Evolutionary conservation across 2,888 invertebrate genomes (phyloP).

Genomic region (Scaptomyza reducta): DNA sequence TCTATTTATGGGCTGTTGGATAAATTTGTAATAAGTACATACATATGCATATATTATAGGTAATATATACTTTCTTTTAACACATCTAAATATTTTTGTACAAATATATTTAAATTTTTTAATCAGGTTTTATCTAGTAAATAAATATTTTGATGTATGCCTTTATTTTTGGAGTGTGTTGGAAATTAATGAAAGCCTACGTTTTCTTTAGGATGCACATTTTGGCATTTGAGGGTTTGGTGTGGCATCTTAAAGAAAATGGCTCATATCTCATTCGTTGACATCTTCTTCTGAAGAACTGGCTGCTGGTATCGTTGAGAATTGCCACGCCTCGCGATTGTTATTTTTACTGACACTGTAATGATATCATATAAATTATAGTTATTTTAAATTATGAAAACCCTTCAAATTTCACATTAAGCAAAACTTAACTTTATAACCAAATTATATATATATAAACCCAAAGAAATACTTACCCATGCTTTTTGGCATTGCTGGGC

Average conservation of each 20-base stretch:
- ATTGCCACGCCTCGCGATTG: constrained; percentile 86
- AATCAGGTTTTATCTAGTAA: constrained; percentile 17
- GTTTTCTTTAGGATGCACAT: constrained; percentile 72
- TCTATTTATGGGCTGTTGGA: constrained; percentile 9
- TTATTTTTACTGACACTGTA: constrained; percentile 84
- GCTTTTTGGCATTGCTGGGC: constrained; percentile 86
- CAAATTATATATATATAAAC: no score
- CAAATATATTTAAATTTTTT: constrained; percentile 23
- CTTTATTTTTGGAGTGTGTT: constrained; percentile 6
- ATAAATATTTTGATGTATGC: constrained; percentile 13
- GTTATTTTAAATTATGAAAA: no score
- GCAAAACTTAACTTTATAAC: no score
- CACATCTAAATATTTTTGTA: constrained; percentile 1
- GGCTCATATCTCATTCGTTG: constrained; percentile 85
- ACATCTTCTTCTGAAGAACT: constrained; percentile 85
- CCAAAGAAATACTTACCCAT: constrained; percentile 70
- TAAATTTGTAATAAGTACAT: constrained; percentile 22
- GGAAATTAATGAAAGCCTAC: constrained; percentile 54
- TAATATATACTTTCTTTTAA: constrained; percentile 20
- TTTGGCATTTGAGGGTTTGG: constrained; percentile 25
- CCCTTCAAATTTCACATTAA: no score
- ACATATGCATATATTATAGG: constrained; percentile 4
- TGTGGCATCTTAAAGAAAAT: constrained; percentile 83
- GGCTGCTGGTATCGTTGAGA: constrained; percentile 87
- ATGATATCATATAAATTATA: neutral